Evolutionary conservation across 2,797 vertebrate genomes (phyloP).

Genomic region (Streptopelia turtur): DNA sequence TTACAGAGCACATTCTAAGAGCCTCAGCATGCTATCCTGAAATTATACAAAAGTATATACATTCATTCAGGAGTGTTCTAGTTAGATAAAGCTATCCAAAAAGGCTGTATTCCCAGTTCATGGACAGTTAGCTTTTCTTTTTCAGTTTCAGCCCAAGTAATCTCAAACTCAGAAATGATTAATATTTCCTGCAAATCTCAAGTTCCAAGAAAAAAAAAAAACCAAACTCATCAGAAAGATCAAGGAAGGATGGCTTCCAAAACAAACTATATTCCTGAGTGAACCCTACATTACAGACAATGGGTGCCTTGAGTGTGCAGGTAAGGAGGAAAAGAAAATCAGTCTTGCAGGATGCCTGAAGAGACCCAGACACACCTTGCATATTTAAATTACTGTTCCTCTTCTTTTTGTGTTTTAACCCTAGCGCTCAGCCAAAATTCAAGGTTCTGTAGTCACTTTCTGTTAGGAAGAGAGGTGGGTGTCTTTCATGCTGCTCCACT

Average conservation of each 20-base stretch:
- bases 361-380: neutral
- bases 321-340: slow-evolving; percentile 7
- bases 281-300: neutral
- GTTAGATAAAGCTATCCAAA: neutral
- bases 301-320: neutral
- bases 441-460: neutral
- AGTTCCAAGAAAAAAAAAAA: neutral
- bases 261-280: neutral
- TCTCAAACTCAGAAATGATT: neutral
- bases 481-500: neutral
- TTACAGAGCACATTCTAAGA: neutral
- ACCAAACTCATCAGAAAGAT: neutral
- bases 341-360: neutral
- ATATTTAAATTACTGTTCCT: neutral
- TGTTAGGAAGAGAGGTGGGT: neutral
- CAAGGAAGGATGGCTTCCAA: neutral
- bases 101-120: neutral
- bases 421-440: neutral
- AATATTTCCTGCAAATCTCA: neutral
- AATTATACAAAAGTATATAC: neutral
- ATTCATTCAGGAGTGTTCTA: neutral
- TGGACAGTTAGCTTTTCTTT: neutral
- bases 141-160: neutral
- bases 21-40: neutral
- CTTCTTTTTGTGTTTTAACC: neutral